A percentile compares a stretch with the other conserved stretches of the same genome.
Evolutionary conservation across 2,888 invertebrate genomes (phyloP).

Genomic region (Empis livida): DNA sequence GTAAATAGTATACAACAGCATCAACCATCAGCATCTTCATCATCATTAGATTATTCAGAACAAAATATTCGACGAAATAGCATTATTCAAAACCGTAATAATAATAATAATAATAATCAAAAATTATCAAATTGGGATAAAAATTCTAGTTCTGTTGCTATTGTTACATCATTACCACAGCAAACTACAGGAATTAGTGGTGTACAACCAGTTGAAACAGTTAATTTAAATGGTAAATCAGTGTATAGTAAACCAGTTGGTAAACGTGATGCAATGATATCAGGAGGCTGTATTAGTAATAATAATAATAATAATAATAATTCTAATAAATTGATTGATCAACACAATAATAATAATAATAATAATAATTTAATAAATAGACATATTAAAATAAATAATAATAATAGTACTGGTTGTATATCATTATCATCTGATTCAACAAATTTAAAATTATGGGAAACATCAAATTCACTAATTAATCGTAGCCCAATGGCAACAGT

Average conservation of each 20-base stretch:
- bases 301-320: constrained; percentile 25
- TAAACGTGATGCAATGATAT: constrained; percentile 36
- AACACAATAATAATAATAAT: constrained; percentile 15
- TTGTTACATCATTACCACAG: constrained; percentile 24
- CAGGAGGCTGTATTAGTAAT: constrained; percentile 33
- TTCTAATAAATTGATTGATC: constrained; percentile 6
- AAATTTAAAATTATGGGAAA: constrained; percentile 19
- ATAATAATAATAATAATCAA: constrained; percentile 9
- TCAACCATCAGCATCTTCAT: constrained; percentile 16
- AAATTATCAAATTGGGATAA: constrained; percentile 32
- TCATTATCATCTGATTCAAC: constrained; percentile 14
- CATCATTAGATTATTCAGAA: not conserved
- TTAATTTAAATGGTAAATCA: constrained; percentile 5
- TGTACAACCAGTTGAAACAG: constrained; percentile 13
- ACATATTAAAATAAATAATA: constrained; percentile 5
- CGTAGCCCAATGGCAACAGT: constrained; percentile 37
- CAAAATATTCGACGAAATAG: constrained; percentile 1
- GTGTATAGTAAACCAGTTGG: constrained; percentile 16
- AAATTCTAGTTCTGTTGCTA: constrained; percentile 24
- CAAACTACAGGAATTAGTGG: constrained; percentile 5
- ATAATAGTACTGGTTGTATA: constrained; percentile 5
- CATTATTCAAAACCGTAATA: not conserved
- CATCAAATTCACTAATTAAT: constrained; percentile 24
- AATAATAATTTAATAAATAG: constrained; percentile 1
- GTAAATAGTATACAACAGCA: constrained; percentile 18